A percentile compares a stretch with the other conserved stretches of the same genome.
Evolutionary conservation across 1,140 invertebrate genomes (phyloP).

Genomic region (Drosophila bocki): DNA sequence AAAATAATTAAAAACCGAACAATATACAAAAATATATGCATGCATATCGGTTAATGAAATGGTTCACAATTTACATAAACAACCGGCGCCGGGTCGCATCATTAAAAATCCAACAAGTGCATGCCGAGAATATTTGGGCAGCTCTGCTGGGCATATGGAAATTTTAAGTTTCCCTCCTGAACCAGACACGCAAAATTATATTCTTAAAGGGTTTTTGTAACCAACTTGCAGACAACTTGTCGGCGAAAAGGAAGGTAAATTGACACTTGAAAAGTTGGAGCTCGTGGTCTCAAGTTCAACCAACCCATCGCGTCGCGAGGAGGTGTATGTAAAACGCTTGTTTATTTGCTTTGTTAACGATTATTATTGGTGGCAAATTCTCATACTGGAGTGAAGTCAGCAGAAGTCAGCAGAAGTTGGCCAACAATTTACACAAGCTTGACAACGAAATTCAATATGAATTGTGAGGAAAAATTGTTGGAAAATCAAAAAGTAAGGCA

Average conservation of each 20-base stretch:
- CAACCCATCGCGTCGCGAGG: constrained; percentile 11
- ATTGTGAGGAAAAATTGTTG: neutral
- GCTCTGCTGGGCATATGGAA: constrained; percentile 19
- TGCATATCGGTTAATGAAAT: constrained; percentile 55
- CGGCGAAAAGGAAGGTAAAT: constrained; percentile 61
- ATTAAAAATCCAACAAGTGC: constrained; percentile 54
- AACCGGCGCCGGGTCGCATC: constrained; percentile 49
- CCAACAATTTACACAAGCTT: constrained; percentile 46
- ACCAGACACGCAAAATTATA: constrained; percentile 12
- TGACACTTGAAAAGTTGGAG: constrained; percentile 35
- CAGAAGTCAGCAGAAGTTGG: constrained; percentile 51
- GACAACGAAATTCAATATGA: constrained; percentile 66
- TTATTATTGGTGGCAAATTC: constrained; percentile 35
- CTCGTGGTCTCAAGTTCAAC: constrained; percentile 22
- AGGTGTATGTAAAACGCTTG: constrained; percentile 54
- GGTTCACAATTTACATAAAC: constrained; percentile 60
- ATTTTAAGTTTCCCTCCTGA: neutral
- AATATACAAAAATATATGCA: constrained; percentile 25
- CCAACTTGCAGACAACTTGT: constrained; percentile 59
- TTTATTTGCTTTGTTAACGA: constrained; percentile 58
- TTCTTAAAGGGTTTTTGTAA: neutral
- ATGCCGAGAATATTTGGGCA: constrained; percentile 19
- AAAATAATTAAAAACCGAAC: constrained; percentile 55
- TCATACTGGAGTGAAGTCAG: constrained; percentile 35
- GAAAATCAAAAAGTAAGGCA: neutral